These are phyloP conservation scores for Drosophila prostipennis DNA, from an alignment of 2,888 invertebrate species.

Conservation along the genomic window DNA sequence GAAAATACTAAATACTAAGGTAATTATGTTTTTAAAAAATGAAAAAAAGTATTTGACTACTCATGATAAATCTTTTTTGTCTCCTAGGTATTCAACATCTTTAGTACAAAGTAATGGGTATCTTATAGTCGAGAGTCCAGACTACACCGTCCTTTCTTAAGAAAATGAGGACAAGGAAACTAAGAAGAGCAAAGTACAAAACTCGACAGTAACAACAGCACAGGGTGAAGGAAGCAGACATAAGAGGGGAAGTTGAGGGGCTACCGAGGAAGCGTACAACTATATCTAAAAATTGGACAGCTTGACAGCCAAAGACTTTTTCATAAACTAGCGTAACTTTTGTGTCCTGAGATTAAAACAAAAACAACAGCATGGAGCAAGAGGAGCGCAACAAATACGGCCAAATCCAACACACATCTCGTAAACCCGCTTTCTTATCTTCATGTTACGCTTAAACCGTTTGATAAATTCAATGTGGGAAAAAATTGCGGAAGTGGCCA, in stretches of 20 bases:
- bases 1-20: too few relatives aligned
- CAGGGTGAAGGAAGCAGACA: background rate
- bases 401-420: background rate
- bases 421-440: background rate
- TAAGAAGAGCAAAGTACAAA: background rate
- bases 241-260: background rate
- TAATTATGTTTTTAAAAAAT: too few relatives aligned
- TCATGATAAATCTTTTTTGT: too few relatives aligned
- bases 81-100: too few relatives aligned
- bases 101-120: background rate
- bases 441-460: background rate
- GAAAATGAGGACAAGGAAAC: background rate
- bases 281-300: conserved; percentile 76
- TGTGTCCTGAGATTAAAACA: conserved; percentile 6
- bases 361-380: background rate
- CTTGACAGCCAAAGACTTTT: conserved; percentile 73
- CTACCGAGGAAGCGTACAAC: conserved; percentile 43
- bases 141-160: background rate
- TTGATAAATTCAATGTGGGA: background rate
- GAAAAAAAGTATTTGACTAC: too few relatives aligned
- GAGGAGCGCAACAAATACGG: background rate
- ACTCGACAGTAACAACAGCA: conserved; percentile 3
- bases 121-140: background rate
- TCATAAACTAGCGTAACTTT: conserved; percentile 71
- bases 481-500: too few relatives aligned